Evolutionary conservation across 2,888 invertebrate genomes (phyloP), one percentile per base, ranked within the genome.

Genomic region (Platynereis dumerilii): DNA sequence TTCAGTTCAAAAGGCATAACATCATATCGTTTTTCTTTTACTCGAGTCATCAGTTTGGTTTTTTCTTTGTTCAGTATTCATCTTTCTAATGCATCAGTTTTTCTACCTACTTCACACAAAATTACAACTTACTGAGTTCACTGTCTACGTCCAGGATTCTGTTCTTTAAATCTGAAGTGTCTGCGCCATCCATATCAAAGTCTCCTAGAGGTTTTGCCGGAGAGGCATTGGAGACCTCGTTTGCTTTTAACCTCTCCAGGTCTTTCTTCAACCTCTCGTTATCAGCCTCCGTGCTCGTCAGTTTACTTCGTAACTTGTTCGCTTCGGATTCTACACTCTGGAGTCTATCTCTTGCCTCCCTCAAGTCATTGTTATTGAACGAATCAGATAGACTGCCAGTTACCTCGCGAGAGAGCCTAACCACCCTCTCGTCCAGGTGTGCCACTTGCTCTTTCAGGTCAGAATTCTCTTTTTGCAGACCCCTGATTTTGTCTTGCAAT

Each of bases 101-200:
- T n/a, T n/a, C n/a, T n/a, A n/a, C n/a, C n/a, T n/a, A n/a, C n/a
- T n/a, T 7, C 34, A 34, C 34, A 34, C 34, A 34, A 34, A 5
- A 34, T 12, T 34, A 34, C 2, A 28, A 77, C 79, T 78, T 71
- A 78, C 91, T 90, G 72, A 94, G 91, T 87, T 96, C 94, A 78
- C 89, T 91, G 84, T 94, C 94, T 73, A 94, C 86, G 71, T 95
- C 94, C 66, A 91, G 91, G 1, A 94, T 90, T 90, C 93, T 92
- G 76, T 89, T 92, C 76, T 91, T 92, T 29, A 84, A 74, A 34
- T 81, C 22, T 1, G 24, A 15, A 26, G 53, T 54, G 26, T 3
- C 26, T 34, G 77, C 12, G 62, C 54, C n/a, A 15, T 39, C 53
- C 60, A 60, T n/a, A 22, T 60, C 24, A 24, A 60, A 28, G 2